Percentiles rank a stretch among this genome's conserved stretches.
Conservation (phyloP, 2,113 vertebrate species). For the Pandion haliaetus region DNA sequence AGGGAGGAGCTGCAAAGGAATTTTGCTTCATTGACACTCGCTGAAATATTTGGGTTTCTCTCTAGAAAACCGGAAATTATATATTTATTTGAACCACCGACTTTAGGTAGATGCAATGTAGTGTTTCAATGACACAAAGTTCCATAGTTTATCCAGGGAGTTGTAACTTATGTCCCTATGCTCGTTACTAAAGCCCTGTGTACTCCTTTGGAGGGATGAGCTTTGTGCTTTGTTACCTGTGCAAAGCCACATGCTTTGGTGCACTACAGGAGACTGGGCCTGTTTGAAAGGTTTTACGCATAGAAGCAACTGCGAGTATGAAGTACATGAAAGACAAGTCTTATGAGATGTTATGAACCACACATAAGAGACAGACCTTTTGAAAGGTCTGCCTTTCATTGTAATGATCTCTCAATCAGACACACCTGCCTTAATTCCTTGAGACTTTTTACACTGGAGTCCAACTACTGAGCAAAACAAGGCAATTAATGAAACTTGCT, state of each 20-base stretch:
- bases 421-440: neutral
- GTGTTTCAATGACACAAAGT: neutral
- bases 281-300: neutral
- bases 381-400: neutral
- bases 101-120: neutral
- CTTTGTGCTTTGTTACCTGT: neutral
- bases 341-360: neutral
- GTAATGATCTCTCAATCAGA: neutral
- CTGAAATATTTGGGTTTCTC: neutral
- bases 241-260: accelerated
- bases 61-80: neutral
- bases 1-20: neutral
- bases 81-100: neutral
- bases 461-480: neutral
- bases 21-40: neutral
- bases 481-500: neutral
- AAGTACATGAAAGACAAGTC: neutral
- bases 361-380: neutral
- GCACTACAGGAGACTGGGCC: accelerated
- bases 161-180: neutral
- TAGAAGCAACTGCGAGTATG: neutral
- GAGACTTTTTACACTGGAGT: neutral
- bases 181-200: neutral
- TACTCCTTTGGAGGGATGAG: neutral
- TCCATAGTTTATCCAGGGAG: neutral